Evolutionary conservation across 2,113 vertebrate genomes (phyloP), one percentile per base, ranked within the genome.

Genomic region (Alexandromys fortis): DNA sequence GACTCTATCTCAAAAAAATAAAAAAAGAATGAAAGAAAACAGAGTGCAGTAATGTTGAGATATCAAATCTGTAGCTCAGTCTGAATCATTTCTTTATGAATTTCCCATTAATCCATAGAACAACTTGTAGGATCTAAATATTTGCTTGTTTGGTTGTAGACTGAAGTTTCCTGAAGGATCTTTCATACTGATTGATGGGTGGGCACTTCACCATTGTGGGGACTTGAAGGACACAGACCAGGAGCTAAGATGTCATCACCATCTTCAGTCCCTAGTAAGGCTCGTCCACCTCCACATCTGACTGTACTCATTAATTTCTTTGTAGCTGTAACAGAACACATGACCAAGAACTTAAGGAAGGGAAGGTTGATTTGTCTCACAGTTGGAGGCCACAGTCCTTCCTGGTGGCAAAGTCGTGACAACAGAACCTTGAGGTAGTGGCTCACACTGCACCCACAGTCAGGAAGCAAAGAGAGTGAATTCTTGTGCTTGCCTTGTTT

Each of bases 321-420:
- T 42, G 19, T 24, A 5, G 21, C 0, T 22, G 7, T n/a, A 1
- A 73, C n/a, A 70, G 52, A n/a, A n/a, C 68, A 16, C 33, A 0
- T n/a, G 68, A n/a, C 33, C 5, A 70, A 3, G 5, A 42, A 3
- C n/a, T 11, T 38, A 9, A 38, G 72, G 72, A 42, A 73, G 3
- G 3, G 24, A 3, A 7, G n/a, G 35, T 22, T 73, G 19, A 17
- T 73, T 38, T 73, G n/a, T n/a, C 35, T 8, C 70, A 9, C 17
- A 63, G 61, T 26, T 24, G 8, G 22, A 63, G 22, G 61, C 22
- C 22, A 26, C 61, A 10, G 61, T 63, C 22, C 61, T 63, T 63
- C 61, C 7, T 26, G 19, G n/a, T 19, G 35, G 70, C 6, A 72
- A 72, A 14, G n/a, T 22, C 19, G 0, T 38, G n/a, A 21, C 17